A percentile compares a stretch with the other conserved stretches of the same genome.
Conservation (phyloP, 2,113 vertebrate species). For the Plectropomus leopardus region DNA sequence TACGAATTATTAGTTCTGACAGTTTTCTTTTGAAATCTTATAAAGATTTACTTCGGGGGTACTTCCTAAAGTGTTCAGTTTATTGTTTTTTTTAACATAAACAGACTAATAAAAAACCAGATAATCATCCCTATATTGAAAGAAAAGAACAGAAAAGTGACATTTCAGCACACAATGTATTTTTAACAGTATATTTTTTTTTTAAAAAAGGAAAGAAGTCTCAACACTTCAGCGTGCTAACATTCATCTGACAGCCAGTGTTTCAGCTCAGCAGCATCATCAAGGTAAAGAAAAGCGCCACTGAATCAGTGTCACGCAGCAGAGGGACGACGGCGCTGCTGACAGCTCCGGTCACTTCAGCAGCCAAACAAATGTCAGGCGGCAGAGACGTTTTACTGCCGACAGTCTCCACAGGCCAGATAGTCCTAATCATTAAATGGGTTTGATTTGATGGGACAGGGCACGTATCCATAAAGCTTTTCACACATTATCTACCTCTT, state of each 20-base stretch:
- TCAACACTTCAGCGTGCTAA: neutral
- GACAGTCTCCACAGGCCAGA: neutral
- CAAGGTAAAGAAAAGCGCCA: neutral
- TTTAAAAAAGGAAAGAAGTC: neutral
- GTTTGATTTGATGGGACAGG: neutral
- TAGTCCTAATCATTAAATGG: neutral
- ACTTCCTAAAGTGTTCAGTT: neutral
- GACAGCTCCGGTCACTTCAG: conserved; percentile 6
- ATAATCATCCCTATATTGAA: neutral
- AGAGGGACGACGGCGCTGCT: neutral
- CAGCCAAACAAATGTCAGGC: conserved; percentile 12
- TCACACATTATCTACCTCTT: neutral
- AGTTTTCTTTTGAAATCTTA: neutral
- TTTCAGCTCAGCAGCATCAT: neutral
- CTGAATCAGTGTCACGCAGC: conserved; percentile 20
- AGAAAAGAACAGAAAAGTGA: neutral
- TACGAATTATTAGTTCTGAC: too few species aligned
- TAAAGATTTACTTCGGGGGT: neutral
- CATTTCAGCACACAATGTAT: neutral
- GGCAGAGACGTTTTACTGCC: neutral
- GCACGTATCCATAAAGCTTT: neutral
- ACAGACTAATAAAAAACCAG: neutral
- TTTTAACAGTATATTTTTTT: neutral
- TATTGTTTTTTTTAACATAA: neutral
- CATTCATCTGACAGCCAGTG: neutral